These are phyloP conservation scores for Elaphurus davidianus DNA, from an alignment of 2,113 vertebrate species.

Conservation along the genomic window DNA sequence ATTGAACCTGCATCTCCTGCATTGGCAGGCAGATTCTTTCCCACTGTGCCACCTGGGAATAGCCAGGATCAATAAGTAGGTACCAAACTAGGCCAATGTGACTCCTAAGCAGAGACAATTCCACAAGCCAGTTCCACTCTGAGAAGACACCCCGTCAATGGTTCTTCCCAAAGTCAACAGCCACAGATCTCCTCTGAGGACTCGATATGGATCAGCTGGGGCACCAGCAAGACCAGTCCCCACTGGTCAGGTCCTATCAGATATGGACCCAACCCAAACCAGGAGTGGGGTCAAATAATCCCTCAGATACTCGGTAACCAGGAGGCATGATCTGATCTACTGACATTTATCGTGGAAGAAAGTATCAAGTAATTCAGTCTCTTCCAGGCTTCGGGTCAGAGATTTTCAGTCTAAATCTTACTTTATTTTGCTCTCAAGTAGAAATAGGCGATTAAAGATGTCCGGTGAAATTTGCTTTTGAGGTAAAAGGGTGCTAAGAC, in stretches of 20 bases:
- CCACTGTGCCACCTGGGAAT: background rate
- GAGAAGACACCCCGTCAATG: background rate
- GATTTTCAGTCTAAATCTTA: conserved; percentile 18
- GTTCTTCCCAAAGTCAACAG: background rate
- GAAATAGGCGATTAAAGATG: conserved; percentile 54
- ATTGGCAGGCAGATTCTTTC: background rate
- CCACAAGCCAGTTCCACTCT: background rate
- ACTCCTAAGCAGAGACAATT: background rate
- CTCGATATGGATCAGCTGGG: background rate
- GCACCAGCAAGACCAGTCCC: background rate
- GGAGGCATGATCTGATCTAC: background rate
- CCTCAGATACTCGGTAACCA: background rate
- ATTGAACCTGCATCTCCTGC: background rate
- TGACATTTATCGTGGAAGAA: background rate
- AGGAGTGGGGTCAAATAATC: background rate
- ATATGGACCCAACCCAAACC: background rate
- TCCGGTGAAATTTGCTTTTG: conserved; percentile 47
- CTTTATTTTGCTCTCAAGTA: conserved; percentile 39
- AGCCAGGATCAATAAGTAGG: background rate
- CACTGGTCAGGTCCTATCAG: background rate
- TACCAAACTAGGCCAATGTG: background rate
- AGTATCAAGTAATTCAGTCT: background rate
- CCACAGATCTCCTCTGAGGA: background rate
- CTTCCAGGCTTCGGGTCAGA: background rate
- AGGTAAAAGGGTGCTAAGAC: conserved; percentile 37